Conservation (phyloP, 2,113 vertebrate genomes). For the Epinephelus cyanopodus region DNA sequence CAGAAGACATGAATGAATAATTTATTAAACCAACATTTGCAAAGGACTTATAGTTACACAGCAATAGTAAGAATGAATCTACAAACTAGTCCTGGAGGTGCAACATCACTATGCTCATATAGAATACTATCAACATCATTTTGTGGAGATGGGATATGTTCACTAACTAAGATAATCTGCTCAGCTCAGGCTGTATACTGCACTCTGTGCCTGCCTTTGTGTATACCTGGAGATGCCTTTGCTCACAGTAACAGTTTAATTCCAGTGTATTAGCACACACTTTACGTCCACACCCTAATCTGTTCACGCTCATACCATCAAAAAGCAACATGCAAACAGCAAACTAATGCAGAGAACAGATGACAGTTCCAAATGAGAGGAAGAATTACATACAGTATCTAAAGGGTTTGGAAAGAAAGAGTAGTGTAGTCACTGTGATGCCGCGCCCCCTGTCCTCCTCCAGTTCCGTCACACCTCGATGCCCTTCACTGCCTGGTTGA, state of each 20-base stretch:
- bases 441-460: not conserved
- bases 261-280: slow-evolving; percentile 32
- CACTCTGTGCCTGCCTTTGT: slow-evolving; percentile 26
- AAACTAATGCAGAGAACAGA: slow-evolving; percentile 70
- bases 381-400: slow-evolving; percentile 62
- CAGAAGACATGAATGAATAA: slow-evolving; percentile 93
- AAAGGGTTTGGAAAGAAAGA: slow-evolving; percentile 57
- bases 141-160: slow-evolving; percentile 84
- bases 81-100: slow-evolving; percentile 93
- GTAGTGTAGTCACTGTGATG: slow-evolving; percentile 18
- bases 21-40: slow-evolving; percentile 80
- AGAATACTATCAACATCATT: slow-evolving; percentile 88
- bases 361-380: slow-evolving; percentile 63
- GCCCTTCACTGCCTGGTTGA: slow-evolving; percentile 98
- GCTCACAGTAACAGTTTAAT: slow-evolving; percentile 34
- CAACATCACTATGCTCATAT: slow-evolving; percentile 93
- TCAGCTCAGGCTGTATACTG: slow-evolving; percentile 56
- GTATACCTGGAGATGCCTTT: slow-evolving; percentile 1
- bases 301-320: slow-evolving; percentile 57
- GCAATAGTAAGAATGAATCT: slow-evolving; percentile 89
- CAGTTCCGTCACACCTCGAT: slow-evolving; percentile 91
- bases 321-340: slow-evolving; percentile 80
- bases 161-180: slow-evolving; percentile 81
- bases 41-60: slow-evolving; percentile 89
- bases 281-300: slow-evolving; percentile 47